Percentiles rank a stretch among this genome's conserved stretches.
Conservation (phyloP, 1,140 invertebrate genomes). For the Drosophila simulans region DNA sequence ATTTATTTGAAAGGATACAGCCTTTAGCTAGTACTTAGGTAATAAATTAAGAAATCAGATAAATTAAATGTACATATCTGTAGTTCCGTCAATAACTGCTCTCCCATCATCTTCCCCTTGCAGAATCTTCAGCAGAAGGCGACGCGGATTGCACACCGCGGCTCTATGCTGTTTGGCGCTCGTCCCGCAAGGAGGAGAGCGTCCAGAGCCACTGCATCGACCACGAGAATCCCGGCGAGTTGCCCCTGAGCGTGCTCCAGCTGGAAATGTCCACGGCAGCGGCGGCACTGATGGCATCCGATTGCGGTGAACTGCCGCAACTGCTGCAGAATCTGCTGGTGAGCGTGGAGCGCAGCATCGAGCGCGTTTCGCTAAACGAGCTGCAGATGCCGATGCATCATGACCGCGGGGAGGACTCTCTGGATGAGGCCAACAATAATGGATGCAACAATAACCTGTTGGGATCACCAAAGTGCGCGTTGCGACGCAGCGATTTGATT, state of each 20-base stretch:
- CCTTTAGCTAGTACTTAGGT: no score
- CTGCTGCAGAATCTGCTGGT: conserved; percentile 88
- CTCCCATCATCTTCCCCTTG: background rate
- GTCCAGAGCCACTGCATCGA: conserved; percentile 66
- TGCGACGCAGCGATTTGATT: conserved; percentile 84
- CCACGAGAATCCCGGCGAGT: conserved; percentile 50
- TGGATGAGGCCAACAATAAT: conserved; percentile 64
- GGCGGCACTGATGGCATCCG: conserved; percentile 49
- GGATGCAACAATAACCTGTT: conserved; percentile 52
- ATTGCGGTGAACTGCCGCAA: conserved; percentile 86
- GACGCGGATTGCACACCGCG: conserved; percentile 60
- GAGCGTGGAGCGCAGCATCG: conserved; percentile 88
- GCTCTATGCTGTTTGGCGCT: conserved; percentile 82
- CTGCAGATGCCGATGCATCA: conserved; percentile 87
- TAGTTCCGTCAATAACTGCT: no score
- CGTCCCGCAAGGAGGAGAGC: conserved; percentile 56
- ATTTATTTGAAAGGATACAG: background rate
- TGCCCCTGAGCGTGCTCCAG: conserved; percentile 66
- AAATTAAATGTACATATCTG: no score
- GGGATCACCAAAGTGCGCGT: conserved; percentile 80
- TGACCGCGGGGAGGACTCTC: conserved; percentile 37
- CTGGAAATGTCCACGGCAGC: conserved; percentile 73
- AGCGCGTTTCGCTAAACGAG: conserved; percentile 88
- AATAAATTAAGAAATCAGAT: background rate
- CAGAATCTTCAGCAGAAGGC: conserved; percentile 34